Conservation (phyloP, 2,113 vertebrate species). For the Actenoides hombroni region DNA sequence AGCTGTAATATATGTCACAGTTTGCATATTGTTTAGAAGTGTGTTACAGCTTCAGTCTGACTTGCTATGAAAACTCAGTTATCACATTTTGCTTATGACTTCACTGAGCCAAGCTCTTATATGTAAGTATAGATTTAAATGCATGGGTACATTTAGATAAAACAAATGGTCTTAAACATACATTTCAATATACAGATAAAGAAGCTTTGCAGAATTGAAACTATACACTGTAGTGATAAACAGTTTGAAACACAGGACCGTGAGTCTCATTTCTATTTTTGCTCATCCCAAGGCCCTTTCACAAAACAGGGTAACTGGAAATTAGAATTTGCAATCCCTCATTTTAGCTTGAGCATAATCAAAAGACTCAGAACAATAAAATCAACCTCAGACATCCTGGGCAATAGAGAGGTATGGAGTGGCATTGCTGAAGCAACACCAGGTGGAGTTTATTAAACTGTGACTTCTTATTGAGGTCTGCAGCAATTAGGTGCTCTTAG, state of each 20-base stretch:
- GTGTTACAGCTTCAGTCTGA: not conserved
- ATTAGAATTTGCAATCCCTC: not conserved
- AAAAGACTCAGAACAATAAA: not conserved
- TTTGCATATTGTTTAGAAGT: not conserved
- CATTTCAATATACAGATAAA: not conserved
- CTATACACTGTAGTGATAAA: not conserved
- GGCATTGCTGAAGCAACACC: not conserved
- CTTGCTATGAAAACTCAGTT: not conserved
- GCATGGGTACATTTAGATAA: not conserved
- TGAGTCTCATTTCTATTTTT: not conserved
- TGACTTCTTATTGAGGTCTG: not conserved
- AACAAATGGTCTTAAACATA: not conserved
- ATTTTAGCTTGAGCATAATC: not conserved
- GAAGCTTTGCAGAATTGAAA: not conserved
- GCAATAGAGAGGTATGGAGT: not conserved
- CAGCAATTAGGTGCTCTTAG: constrained; percentile 6
- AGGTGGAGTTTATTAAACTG: constrained; percentile 39
- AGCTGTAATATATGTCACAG: not conserved
- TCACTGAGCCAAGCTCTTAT: not conserved
- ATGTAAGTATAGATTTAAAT: not conserved
- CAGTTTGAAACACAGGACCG: not conserved
- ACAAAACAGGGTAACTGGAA: not conserved
- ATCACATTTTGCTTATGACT: not conserved
- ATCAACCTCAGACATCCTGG: not conserved
- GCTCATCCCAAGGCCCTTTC: not conserved